These are phyloP conservation scores for Rhinolophus ferrumequinum DNA, from an alignment of 2,113 vertebrate species.

Conservation along the genomic window DNA sequence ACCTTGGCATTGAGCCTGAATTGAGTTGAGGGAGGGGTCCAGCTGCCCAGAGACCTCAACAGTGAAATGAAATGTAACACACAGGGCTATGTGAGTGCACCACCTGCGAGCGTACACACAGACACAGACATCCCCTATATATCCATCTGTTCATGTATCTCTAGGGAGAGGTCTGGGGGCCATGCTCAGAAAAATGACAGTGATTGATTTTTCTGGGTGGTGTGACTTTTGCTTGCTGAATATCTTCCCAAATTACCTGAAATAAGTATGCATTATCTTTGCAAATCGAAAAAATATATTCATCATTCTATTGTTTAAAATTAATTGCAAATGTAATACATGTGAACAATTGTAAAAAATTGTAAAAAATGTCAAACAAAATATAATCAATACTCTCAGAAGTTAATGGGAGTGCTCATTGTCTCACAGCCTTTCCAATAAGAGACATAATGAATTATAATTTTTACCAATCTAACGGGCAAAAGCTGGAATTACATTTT, in stretches of 20 bases:
- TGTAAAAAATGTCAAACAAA: background rate
- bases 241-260: background rate
- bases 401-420: background rate
- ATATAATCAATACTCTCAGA: background rate
- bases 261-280: background rate
- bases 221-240: background rate
- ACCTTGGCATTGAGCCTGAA: background rate
- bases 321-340: background rate
- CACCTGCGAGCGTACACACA: background rate
- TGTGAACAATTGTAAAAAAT: background rate
- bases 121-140: accelerated
- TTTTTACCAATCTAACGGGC: background rate
- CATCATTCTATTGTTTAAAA: background rate
- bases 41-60: background rate
- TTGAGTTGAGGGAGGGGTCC: background rate
- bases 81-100: background rate
- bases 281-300: background rate
- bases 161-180: accelerated
- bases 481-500: slow-evolving; percentile 4
- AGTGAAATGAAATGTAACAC: too few species aligned
- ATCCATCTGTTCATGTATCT: background rate
- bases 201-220: background rate
- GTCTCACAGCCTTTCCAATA: background rate
- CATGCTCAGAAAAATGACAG: background rate
- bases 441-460: background rate